Conservation (phyloP, 2,113 vertebrate genomes). For the Sceloporus undulatus region DNA sequence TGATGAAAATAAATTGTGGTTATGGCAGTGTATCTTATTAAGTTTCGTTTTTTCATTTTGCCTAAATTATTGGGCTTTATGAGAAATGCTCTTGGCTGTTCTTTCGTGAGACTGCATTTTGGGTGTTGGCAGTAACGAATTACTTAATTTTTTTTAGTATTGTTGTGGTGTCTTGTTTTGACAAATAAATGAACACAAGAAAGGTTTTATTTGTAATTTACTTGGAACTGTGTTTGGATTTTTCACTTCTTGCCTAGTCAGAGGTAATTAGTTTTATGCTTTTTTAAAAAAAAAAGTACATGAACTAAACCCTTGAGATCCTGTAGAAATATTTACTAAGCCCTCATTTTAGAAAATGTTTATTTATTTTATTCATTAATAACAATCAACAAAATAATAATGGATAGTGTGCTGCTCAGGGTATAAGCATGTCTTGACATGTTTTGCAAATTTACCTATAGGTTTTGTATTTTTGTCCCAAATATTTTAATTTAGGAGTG, state of each 20-base stretch:
- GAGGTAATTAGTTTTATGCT: not conserved
- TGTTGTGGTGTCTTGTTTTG: not conserved
- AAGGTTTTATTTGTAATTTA: not conserved
- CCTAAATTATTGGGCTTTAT: not conserved
- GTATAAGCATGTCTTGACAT: not conserved
- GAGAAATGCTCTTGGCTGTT: slow-evolving; percentile 3
- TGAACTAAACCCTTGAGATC: not conserved
- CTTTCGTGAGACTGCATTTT: not conserved
- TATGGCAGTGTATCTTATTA: not conserved
- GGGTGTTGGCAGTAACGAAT: not conserved
- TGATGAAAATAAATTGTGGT: not conserved
- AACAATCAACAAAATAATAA: no score
- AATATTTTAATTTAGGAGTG: not conserved
- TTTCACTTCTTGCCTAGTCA: not conserved
- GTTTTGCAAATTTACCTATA: not conserved
- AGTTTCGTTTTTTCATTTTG: not conserved
- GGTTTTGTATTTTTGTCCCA: not conserved
- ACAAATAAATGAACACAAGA: not conserved
- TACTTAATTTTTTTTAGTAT: not conserved
- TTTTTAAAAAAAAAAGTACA: not conserved
- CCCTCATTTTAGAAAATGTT: not conserved
- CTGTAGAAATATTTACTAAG: not conserved
- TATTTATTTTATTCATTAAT: no score
- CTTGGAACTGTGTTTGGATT: not conserved
- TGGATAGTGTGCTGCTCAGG: not conserved